Evolutionary conservation across 2,113 vertebrate species (phyloP).

Genomic region (Platanista minor): DNA sequence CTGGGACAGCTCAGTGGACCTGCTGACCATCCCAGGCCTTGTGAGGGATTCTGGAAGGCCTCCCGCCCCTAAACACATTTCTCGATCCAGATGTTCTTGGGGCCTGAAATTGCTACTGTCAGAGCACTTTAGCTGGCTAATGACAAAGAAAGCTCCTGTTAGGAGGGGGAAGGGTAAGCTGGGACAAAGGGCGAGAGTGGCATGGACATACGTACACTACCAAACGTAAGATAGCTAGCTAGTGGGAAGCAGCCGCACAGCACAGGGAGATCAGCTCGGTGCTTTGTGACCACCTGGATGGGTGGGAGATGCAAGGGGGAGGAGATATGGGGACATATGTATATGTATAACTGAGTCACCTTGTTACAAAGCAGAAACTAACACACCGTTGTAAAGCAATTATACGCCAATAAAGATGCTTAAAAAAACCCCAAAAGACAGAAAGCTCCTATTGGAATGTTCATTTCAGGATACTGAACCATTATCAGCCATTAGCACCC

Average conservation of each 20-base stretch:
- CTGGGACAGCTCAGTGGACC: not conserved
- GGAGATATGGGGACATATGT: too few relatives aligned
- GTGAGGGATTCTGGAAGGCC: not conserved
- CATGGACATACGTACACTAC: too few relatives aligned
- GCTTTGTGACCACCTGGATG: too few relatives aligned
- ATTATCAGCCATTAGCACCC: slow-evolving; percentile 59
- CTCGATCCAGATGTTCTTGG: not conserved
- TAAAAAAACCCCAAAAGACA: not conserved
- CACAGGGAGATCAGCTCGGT: too few relatives aligned
- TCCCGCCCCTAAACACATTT: slow-evolving; percentile 29
- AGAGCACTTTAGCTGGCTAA: slow-evolving; percentile 64
- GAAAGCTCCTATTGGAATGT: slow-evolving; percentile 61
- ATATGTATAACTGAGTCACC: too few relatives aligned
- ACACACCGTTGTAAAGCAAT: too few relatives aligned
- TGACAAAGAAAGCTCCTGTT: slow-evolving; percentile 67
- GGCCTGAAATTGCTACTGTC: slow-evolving; percentile 64
- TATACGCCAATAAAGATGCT: too few relatives aligned
- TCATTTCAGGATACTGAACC: slow-evolving; percentile 55
- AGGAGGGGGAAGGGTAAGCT: not conserved
- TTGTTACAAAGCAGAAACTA: too few relatives aligned
- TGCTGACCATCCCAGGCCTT: not conserved
- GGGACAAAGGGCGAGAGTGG: too few relatives aligned
- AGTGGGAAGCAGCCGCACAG: too few relatives aligned
- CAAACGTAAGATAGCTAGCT: accelerated
- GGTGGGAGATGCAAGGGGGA: too few relatives aligned